Conservation (phyloP, 2,797 vertebrate species). For the Phrynocephalus vlangalii region DNA sequence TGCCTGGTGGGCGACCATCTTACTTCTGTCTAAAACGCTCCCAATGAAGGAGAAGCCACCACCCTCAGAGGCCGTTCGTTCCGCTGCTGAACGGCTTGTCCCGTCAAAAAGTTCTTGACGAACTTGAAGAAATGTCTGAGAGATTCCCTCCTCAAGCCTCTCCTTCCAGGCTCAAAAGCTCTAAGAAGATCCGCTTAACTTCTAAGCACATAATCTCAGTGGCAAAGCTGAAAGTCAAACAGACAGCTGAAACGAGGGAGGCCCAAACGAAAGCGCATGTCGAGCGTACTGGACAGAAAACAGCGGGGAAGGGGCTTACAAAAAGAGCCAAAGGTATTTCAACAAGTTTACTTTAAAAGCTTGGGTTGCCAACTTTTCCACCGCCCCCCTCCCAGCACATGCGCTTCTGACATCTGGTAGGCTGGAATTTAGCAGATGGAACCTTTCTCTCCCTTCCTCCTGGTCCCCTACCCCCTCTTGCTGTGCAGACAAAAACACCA, state of each 20-base stretch:
- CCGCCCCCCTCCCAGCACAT: too few relatives aligned
- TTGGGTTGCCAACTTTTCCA: neutral
- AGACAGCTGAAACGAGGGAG: neutral
- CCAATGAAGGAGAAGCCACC: too few relatives aligned
- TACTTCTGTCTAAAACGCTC: too few relatives aligned
- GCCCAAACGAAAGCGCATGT: neutral
- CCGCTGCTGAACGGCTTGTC: too few relatives aligned
- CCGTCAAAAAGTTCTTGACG: too few relatives aligned
- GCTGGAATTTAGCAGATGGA: neutral
- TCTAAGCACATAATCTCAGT: constrained; percentile 5
- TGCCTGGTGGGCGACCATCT: too few relatives aligned
- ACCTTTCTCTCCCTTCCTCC: neutral
- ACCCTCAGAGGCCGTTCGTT: too few relatives aligned
- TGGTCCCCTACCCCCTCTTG: neutral
- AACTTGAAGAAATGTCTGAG: too few relatives aligned
- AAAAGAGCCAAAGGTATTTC: neutral
- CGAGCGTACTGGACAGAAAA: neutral
- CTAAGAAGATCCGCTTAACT: neutral
- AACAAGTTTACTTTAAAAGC: neutral
- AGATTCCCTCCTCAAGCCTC: neutral
- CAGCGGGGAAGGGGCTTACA: neutral
- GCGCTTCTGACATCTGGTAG: neutral
- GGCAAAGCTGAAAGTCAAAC: constrained; percentile 4
- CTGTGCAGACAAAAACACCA: constrained; percentile 55
- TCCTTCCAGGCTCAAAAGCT: neutral